These are phyloP conservation scores for Zophobas atratus DNA, from an alignment of 1,140 invertebrate species.

Conservation along the genomic window DNA sequence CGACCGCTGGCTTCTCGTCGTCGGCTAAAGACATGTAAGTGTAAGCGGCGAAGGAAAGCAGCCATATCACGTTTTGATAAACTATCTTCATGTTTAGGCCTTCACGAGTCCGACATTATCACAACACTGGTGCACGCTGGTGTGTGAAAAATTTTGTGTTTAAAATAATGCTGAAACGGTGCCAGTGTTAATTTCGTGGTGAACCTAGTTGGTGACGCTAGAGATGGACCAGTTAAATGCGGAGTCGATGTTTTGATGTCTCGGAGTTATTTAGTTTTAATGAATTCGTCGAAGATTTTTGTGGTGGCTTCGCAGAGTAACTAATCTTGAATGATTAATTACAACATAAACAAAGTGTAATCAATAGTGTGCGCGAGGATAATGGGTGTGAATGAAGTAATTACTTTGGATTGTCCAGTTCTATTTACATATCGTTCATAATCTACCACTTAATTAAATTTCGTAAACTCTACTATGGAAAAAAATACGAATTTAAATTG, in stretches of 20 bases:
- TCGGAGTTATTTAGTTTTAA: background rate
- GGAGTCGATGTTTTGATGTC: background rate
- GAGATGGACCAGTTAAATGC: background rate
- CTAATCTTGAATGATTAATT: too few species aligned
- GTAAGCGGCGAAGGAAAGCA: background rate
- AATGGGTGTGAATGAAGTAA: background rate
- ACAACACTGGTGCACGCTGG: background rate
- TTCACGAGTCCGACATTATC: constrained; percentile 1
- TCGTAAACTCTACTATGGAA: too few species aligned
- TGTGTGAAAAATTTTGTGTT: constrained; percentile 19
- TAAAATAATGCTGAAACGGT: constrained; percentile 21
- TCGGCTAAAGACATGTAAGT: constrained; percentile 13
- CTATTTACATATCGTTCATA: too few species aligned
- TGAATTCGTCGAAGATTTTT: background rate
- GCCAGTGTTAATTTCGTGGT: constrained; percentile 31
- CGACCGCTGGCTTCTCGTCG: background rate
- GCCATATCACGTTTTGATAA: constrained; percentile 3
- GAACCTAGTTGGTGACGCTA: background rate
- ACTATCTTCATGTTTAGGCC: constrained; percentile 6
- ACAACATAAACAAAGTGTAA: background rate
- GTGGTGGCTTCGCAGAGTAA: too few species aligned
- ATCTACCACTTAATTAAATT: too few species aligned
- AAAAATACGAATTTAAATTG: too few species aligned
- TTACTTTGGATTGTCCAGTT: too few species aligned
- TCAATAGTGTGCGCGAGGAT: background rate